phyloP scores from a whole-genome alignment of 2,888 invertebrate species.

The Phortica magna region DNA sequence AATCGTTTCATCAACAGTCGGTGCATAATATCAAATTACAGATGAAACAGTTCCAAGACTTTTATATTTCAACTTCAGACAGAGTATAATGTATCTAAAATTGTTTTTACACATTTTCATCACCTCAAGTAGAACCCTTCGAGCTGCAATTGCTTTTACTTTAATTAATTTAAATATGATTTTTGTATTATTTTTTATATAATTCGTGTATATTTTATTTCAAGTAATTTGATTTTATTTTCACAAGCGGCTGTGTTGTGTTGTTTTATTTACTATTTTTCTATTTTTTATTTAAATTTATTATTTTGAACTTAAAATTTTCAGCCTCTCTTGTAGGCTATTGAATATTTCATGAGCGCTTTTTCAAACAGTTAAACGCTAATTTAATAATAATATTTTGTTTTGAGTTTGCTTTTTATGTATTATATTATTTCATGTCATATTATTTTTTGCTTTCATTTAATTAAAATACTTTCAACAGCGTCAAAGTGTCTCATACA shows the following conservation, averaged over 20 bases:
- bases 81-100: no score
- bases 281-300: conserved; percentile 26
- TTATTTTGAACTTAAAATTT: conserved; percentile 16
- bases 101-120: no score
- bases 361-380: neutral
- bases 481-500: neutral
- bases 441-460: conserved; percentile 39
- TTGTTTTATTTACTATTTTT: conserved; percentile 20
- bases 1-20: no score
- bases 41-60: no score
- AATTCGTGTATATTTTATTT: conserved; percentile 59
- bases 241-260: neutral
- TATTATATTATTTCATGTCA: conserved; percentile 35
- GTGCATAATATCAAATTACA: no score
- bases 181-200: conserved; percentile 38
- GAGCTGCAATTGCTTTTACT: neutral
- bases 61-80: no score
- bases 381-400: conserved; percentile 22
- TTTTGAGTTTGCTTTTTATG: conserved; percentile 11
- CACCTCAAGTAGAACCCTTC: neutral
- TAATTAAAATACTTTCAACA: conserved; percentile 26
- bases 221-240: conserved; percentile 48
- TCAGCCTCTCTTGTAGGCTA: conserved; percentile 42
- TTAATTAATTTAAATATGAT: conserved; percentile 32
- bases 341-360: conserved; percentile 12